A percentile compares a stretch with the other conserved stretches of the same genome.
These are phyloP conservation scores for Drosophila kambysellisi DNA, from an alignment of 2,888 invertebrate species.

Conservation along the genomic window DNA sequence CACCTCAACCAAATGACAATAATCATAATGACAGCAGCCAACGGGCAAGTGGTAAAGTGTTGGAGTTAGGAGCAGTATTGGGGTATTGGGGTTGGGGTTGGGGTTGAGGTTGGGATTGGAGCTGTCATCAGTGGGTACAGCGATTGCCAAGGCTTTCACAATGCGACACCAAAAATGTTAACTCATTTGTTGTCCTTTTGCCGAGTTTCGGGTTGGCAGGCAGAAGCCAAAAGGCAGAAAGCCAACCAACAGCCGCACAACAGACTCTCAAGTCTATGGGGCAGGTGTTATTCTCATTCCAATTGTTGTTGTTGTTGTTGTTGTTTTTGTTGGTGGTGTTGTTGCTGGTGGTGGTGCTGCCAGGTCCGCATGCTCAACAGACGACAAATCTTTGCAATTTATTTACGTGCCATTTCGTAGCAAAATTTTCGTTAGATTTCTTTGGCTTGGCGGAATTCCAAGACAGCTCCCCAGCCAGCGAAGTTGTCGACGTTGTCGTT, in stretches of 20 bases:
- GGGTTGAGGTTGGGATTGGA: neutral
- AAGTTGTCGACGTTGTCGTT: slow-evolving; percentile 34
- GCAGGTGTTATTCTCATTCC: slow-evolving; percentile 36
- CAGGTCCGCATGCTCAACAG: slow-evolving; percentile 54
- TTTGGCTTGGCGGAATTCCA: slow-evolving; percentile 74
- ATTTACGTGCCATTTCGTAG: slow-evolving; percentile 80
- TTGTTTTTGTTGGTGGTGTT: slow-evolving; percentile 8
- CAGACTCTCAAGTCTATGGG: slow-evolving; percentile 38
- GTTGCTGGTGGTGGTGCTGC: slow-evolving; percentile 14
- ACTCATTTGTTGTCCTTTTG: slow-evolving; percentile 75
- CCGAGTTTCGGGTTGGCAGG: slow-evolving; percentile 6
- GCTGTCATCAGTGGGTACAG: slow-evolving; percentile 44
- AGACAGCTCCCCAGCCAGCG: slow-evolving; percentile 52
- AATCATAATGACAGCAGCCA: slow-evolving; percentile 71
- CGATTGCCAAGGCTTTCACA: slow-evolving; percentile 56
- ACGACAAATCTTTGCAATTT: slow-evolving; percentile 81
- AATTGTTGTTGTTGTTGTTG: slow-evolving; percentile 11
- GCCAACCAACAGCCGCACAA: slow-evolving; percentile 25
- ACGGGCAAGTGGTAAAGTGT: slow-evolving; percentile 9
- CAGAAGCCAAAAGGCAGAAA: neutral
- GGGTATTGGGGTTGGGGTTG: neutral
- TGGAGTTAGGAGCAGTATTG: neutral
- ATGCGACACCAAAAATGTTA: slow-evolving; percentile 70
- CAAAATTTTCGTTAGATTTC: slow-evolving; percentile 76
- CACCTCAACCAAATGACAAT: slow-evolving; percentile 79